Evolutionary conservation across 2,888 invertebrate species (phyloP).

Genomic region (Pandemis corylana): DNA sequence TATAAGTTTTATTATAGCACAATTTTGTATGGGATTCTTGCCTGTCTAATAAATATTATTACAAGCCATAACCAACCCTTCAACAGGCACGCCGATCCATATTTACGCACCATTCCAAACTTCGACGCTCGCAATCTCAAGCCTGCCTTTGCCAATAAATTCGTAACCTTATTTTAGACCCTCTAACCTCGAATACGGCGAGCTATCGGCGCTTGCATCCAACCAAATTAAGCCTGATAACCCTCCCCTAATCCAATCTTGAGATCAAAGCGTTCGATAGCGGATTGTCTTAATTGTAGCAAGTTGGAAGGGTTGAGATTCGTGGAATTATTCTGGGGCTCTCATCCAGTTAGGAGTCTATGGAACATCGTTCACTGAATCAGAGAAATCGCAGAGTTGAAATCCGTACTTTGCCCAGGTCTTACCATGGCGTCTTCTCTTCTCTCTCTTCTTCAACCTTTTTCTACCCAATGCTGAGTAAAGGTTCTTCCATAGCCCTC

Average conservation of each 20-base stretch:
- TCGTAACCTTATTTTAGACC: conserved; percentile 9
- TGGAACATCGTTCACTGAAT: too few species aligned
- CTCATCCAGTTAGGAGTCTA: too few species aligned
- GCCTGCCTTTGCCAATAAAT: conserved; percentile 1
- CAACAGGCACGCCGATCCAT: neutral
- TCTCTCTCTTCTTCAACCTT: too few species aligned
- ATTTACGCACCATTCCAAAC: neutral
- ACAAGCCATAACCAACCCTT: neutral
- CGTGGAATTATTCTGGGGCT: neutral
- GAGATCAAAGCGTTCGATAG: conserved; percentile 37
- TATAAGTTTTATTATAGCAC: too few species aligned
- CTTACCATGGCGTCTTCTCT: too few species aligned
- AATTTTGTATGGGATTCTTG: too few species aligned
- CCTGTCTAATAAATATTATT: too few species aligned
- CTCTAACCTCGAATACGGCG: neutral
- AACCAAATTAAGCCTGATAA: conserved; percentile 26
- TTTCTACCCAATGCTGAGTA: too few species aligned
- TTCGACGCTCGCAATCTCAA: neutral
- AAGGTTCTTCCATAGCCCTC: too few species aligned
- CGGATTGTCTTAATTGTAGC: conserved; percentile 35
- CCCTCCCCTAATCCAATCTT: conserved; percentile 22
- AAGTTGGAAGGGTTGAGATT: conserved; percentile 16
- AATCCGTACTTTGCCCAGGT: too few species aligned
- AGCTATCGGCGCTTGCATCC: conserved; percentile 21
- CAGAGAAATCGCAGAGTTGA: too few species aligned